A percentile compares a stretch with the other conserved stretches of the same genome.
Evolutionary conservation across 64 coral and sea anemone species (phyloP).

Genomic region (Stichodactyla mertensii): DNA sequence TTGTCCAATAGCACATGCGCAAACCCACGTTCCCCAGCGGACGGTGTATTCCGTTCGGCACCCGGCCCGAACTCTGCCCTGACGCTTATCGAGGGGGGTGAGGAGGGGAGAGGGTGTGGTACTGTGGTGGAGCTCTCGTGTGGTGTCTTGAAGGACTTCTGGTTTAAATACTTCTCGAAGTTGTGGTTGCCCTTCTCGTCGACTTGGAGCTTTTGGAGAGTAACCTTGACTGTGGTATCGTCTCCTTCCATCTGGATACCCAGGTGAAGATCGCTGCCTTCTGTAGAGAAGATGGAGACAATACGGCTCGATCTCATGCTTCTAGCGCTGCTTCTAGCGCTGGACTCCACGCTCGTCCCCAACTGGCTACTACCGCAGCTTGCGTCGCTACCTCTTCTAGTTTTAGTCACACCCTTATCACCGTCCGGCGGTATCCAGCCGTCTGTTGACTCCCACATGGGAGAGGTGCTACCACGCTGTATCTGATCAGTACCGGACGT

Average conservation of each 20-base stretch:
- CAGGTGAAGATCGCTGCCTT: slow-evolving; percentile 64
- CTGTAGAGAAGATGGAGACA: slow-evolving; percentile 61
- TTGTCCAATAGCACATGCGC: slow-evolving; percentile 58
- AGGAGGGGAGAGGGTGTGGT: slow-evolving; percentile 14
- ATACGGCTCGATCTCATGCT: slow-evolving; percentile 14
- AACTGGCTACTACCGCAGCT: slow-evolving; percentile 58
- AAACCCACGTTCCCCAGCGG: slow-evolving; percentile 76
- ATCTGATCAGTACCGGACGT: slow-evolving; percentile 6
- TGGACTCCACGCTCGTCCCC: slow-evolving; percentile 44
- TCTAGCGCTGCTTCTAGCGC: slow-evolving; percentile 16
- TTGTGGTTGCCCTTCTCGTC: slow-evolving; percentile 60
- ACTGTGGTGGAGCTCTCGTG: background rate
- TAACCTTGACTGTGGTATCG: slow-evolving; percentile 66
- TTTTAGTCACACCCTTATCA: slow-evolving; percentile 24
- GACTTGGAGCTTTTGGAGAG: slow-evolving; percentile 40
- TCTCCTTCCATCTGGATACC: slow-evolving; percentile 65
- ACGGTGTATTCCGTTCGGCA: slow-evolving; percentile 45
- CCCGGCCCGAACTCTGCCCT: slow-evolving; percentile 69
- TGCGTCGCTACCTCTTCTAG: slow-evolving; percentile 53
- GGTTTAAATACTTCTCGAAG: slow-evolving; percentile 81
- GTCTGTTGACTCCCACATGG: slow-evolving; percentile 41
- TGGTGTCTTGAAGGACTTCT: slow-evolving; percentile 60
- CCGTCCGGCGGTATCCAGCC: slow-evolving; percentile 50
- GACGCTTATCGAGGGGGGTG: slow-evolving; percentile 36
- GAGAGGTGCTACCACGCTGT: slow-evolving; percentile 38